Percentiles rank a stretch among this genome's conserved stretches.
phyloP scores from a whole-genome alignment of 2,797 vertebrate species.

The Nannoperca australis region DNA sequence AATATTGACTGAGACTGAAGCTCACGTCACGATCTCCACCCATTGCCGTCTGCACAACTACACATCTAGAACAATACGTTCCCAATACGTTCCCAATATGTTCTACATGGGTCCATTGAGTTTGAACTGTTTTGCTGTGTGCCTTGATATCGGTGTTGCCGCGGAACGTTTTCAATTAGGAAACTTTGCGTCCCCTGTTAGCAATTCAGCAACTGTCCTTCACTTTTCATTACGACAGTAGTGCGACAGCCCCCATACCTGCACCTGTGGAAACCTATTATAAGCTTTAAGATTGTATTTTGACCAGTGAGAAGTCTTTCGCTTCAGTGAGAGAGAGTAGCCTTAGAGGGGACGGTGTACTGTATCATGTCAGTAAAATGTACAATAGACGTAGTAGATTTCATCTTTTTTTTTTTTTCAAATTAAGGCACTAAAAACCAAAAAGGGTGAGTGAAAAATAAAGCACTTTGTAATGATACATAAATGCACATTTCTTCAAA shows the following conservation, averaged over 20 bases:
- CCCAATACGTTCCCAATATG: not conserved
- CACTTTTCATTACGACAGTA: slow-evolving; percentile 34
- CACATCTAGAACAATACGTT: slow-evolving; percentile 6
- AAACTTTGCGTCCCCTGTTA: slow-evolving; percentile 44
- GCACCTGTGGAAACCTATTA: slow-evolving; percentile 64
- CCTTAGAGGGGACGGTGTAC: slow-evolving; percentile 38
- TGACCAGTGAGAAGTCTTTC: slow-evolving; percentile 33
- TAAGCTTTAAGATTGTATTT: slow-evolving; percentile 83
- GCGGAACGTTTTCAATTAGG: slow-evolving; percentile 50
- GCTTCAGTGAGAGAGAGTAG: slow-evolving; percentile 40
- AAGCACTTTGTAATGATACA: slow-evolving; percentile 84
- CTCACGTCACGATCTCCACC: slow-evolving; percentile 10
- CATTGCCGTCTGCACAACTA: slow-evolving; percentile 29
- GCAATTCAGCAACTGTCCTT: slow-evolving; percentile 46
- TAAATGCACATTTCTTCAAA: slow-evolving; percentile 79
- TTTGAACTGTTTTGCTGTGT: slow-evolving; percentile 49
- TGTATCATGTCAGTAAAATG: slow-evolving; percentile 61
- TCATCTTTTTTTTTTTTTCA: slow-evolving; percentile 59
- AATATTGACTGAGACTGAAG: slow-evolving; percentile 30
- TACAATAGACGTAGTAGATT: slow-evolving; percentile 65
- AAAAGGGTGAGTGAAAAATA: slow-evolving; percentile 82
- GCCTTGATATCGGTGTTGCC: slow-evolving; percentile 70
- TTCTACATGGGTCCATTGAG: slow-evolving; percentile 27
- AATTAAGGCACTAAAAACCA: slow-evolving; percentile 84
- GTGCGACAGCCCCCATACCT: slow-evolving; percentile 46